Evolutionary conservation across 2,888 invertebrate species (phyloP), one percentile per base, ranked within the genome.

Genomic region (Thereva nobilitata): DNA sequence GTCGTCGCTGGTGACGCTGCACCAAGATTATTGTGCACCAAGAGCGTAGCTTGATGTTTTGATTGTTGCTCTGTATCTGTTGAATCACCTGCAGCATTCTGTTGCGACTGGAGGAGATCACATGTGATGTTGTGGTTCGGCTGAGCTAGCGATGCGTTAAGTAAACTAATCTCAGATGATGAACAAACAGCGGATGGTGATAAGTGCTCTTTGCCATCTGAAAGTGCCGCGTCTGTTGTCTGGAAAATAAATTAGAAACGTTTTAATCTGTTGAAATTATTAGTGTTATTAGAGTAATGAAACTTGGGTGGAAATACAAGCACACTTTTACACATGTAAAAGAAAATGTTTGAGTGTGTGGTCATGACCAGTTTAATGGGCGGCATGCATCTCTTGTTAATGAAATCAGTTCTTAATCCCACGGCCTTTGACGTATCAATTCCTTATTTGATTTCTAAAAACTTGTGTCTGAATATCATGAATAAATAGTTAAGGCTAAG

Each of bases 201-300:
- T 23, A 23, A 23, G 23, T 70, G 71, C 61, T 75, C 75, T 67
- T 74, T 72, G 12, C 72, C 74, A 68, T 74, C 72, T 9, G 75
- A 75, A 66, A 75, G 70, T 50, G 67, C 47, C 56, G 75, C 75
- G 70, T 75, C 75, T 40, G 73, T 71, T 71, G 73, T 75, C 75
- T 75, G 69, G 68, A 41, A 10, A 34, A 54, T 47, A 44, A 23
- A 49, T 50, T 50, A 41, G 61, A 61, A 61, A 41, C 50, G 40
- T 35, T 37, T 59, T 59, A 59, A 38, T 59, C 8, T 53, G 53
- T 53, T 37, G 10, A 38, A 37, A 53, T 53, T 23, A 23, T 23
- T 23, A 23, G 9, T 9, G 38, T 37, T 23, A 23, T 23, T 23
- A 23, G 23, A 2, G 23, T 23, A 23, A 23, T 23, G 23, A 23